Conservation (phyloP, 2,113 vertebrate genomes). For the Dicaeum eximium region DNA sequence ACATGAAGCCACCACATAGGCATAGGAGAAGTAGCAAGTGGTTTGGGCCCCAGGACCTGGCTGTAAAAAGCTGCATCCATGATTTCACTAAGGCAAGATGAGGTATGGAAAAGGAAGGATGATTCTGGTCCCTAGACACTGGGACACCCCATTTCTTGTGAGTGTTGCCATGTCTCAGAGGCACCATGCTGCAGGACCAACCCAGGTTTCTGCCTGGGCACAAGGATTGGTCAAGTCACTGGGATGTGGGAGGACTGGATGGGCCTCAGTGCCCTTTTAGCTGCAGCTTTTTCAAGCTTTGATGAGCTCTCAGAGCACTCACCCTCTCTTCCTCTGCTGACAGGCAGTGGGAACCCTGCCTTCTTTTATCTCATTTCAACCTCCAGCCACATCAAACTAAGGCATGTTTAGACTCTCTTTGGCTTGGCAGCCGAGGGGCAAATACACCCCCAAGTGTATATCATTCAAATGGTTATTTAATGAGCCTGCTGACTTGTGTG, state of each 20-base stretch:
- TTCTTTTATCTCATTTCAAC: not conserved
- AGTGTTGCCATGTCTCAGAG: accelerated
- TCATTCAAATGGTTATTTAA: not conserved
- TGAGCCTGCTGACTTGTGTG: not conserved
- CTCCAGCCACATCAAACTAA: not conserved
- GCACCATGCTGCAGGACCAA: not conserved
- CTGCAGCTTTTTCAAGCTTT: not conserved
- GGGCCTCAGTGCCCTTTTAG: not conserved
- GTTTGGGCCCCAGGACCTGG: not conserved
- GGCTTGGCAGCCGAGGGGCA: not conserved
- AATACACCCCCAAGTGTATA: not conserved
- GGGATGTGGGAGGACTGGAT: not conserved
- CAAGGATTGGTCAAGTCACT: accelerated
- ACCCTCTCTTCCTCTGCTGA: not conserved
- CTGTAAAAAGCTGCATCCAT: not conserved
- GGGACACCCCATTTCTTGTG: not conserved
- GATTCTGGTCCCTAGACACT: not conserved
- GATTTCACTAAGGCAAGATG: not conserved
- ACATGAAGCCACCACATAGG: accelerated
- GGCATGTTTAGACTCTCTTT: not conserved
- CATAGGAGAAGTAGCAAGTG: not conserved
- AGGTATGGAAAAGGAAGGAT: not conserved
- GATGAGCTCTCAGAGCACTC: not conserved
- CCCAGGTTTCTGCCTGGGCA: not conserved
- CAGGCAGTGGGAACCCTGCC: not conserved